Base-by-base conservation (phyloP, 2,888 invertebrate species). In the Plebejus anna region DNA sequence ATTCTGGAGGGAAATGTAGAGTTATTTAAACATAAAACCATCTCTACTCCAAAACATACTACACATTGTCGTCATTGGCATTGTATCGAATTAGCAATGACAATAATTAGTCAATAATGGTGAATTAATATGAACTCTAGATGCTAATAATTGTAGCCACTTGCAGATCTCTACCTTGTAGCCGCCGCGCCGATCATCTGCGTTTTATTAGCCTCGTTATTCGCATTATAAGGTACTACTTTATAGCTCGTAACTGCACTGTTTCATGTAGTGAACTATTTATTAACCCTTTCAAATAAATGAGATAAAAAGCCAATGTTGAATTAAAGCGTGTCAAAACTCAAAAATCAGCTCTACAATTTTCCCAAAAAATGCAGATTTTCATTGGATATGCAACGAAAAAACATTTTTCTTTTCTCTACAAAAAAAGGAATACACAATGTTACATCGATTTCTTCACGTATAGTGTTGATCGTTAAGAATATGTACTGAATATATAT, bases 401-500 rank as follows among this genome's bases (percentile, higher is more conserved):
- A 3, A 13, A 13, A 13, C 51, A 51, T 51, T 51, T 13, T 13
- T 13, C 11, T 47, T 47, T 42, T 11, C 7, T 47, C 5, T 38
- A 38, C 38, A 38, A 5, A 38, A 47, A 51, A 55, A 16, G 55
- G 55, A 55, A 4, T 55, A 61, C 61, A 28, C 28, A 28, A 11
- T 11, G 2, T 61, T 28, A 28, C 1, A 28, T 28, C 61, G 61
- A 61, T 61, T 61, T 59, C 59, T 59, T 61, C 61, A 61, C 28
- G 61, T 61, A 28, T 22, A 9, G 22, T 22, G 59, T 22, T 61
- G 7, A 59, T 28, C 7, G 61, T 71, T 7, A 71, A 22, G 36
- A 71, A 71, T 71, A 72, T 42, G 72, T 47, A 5, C 51, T 13
- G 72, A 72, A 72, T 72, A 72, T 72, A 47, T 28, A 51, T 47